Conservation (phyloP, 2,113 vertebrate species). For the Cyprinodon tularosa region DNA sequence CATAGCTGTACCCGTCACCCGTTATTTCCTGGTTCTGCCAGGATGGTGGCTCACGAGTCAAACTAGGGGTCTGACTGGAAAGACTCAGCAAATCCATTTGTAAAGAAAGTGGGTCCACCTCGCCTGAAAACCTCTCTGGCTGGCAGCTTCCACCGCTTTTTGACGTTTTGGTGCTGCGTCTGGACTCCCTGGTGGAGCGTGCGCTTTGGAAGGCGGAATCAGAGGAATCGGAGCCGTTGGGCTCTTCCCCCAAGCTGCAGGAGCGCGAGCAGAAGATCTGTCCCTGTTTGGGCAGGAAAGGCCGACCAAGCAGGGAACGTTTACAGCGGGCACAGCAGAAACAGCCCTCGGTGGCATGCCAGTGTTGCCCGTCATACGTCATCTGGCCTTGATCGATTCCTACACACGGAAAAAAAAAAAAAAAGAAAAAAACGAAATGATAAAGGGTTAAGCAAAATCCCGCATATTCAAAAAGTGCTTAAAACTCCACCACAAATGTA, state of each 20-base stretch:
- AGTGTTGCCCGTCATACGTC: conserved; percentile 98
- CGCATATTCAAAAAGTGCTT: not conserved
- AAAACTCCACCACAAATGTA: not conserved
- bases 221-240: conserved; percentile 92
- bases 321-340: conserved; percentile 98
- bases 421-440: not conserved
- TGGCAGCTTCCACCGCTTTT: conserved; percentile 82
- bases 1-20: conserved; percentile 84
- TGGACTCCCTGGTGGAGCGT: conserved; percentile 91
- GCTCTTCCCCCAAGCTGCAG: conserved; percentile 92
- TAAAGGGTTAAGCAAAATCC: not conserved
- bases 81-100: conserved; percentile 99
- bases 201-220: conserved; percentile 97
- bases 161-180: conserved; percentile 90
- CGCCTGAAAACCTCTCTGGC: conserved; percentile 85
- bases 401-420: conserved; percentile 56
- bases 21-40: conserved; percentile 85
- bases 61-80: conserved; percentile 93
- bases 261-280: conserved; percentile 98
- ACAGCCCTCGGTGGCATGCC: conserved; percentile 96
- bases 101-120: conserved; percentile 94
- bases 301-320: conserved; percentile 93
- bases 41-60: conserved; percentile 88
- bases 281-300: conserved; percentile 96
- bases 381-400: conserved; percentile 99